Base-by-base conservation (phyloP, 2,113 vertebrate genomes). In the Sprattus sprattus region DNA sequence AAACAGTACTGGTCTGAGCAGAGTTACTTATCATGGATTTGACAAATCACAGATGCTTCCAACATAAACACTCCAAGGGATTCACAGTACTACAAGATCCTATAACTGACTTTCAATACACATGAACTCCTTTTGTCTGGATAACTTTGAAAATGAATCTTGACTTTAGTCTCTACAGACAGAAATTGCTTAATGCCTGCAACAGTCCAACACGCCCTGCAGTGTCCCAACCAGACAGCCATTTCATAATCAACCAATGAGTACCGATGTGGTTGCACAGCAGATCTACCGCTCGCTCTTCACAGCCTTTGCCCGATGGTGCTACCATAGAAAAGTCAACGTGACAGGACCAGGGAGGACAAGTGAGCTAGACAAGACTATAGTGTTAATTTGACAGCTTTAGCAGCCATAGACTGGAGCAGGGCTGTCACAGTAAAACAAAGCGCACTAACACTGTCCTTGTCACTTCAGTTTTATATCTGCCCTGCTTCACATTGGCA, bases 371-470 rank as follows among this genome's bases (percentile, higher is more conserved):
- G 67, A 75, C 9, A 49, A 49, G 11, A 49, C 47, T 49, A 9
- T 18, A 80, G 81, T n/a, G 64, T 88, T 87, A 22, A 78, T 82
- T 60, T 81, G 71, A 84, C 83, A 84, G 60, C 78, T 80, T 84
- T 82, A 83, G 84, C 81, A 80, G 81, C 39, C n/a, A 25, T 46
- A 86, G 80, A 88, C 85, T 86, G 85, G 84, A 85, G 82, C 81
- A 47, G 57, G 18, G 64, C 82, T 87, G 83, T 87, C 83, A 67
- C 25, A 6, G 81, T 78, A 78, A 78, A 78, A 39, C 71, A 78
- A 78, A 78, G 71, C 15, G 4, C 52, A 18, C 67, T 25, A 25
- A 64, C 60, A 64, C 5, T 75, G 67, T 78, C 71, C 15, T 32
- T 78, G 71, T 78, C 71, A 39, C 4, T 78, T 16, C 71, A 78